Evolutionary conservation across 2,113 vertebrate species (phyloP), one percentile per base, ranked within the genome.

Genomic region (Girardinichthys multiradiatus): DNA sequence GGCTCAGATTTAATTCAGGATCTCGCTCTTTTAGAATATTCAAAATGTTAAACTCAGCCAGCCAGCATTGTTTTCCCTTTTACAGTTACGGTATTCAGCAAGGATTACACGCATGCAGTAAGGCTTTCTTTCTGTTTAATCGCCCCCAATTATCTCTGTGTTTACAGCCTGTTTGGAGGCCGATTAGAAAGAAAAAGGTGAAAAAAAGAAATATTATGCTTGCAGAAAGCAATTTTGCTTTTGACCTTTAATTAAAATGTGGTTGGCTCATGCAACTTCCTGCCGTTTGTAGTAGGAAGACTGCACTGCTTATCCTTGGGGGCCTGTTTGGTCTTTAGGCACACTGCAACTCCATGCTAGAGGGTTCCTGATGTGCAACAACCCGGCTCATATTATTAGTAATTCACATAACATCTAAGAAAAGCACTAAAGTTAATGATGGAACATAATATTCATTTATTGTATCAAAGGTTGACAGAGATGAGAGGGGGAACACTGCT

Each of bases 231-330:
- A 31, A 70, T 74, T 86, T 74, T 37, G 57, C 28, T 64, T 66
- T 30, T 82, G 76, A 77, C 71, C 80, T 84, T 88, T 87, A 86
- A 87, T 86, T 80, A 83, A 83, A 87, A 81, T 57, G 72, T 64
- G 31, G 37, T 4, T 2, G 73, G 29, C 72, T 37, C 27, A 39
- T 73, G 64, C 61, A 73, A 80, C 57, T 11, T 70, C 27, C 27
- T 24, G n/a, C 24, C 29, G 31, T 59, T 85, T 85, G 77, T 30
- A 68, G 58, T n/a, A 45, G 61, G 78, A 62, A 35, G 61, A 72
- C 29, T 59, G 67, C 42, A 8, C 39, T 77, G 63, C 26, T 68
- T 27, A 57, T 81, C 59, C 80, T 78, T 1, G 13, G 72, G 82
- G 80, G 60, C 59, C 72, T 67, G 79, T 80, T 83, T 83, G 77